A percentile compares a stretch with the other conserved stretches of the same genome.
Evolutionary conservation across 2,888 invertebrate genomes (phyloP).

Genomic region (Melitaea athalia): DNA sequence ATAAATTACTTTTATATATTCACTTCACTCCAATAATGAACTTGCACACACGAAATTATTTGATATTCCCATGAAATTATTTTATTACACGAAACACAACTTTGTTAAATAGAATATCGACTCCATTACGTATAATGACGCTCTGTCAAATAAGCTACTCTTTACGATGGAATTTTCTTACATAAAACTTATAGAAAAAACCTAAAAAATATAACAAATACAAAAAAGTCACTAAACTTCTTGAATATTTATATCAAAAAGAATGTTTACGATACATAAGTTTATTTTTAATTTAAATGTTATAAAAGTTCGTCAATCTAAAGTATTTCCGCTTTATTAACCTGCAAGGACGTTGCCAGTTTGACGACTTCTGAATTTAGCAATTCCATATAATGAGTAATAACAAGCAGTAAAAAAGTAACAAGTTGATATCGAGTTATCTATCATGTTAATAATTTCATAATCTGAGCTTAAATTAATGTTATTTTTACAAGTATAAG

Average conservation of each 20-base stretch:
- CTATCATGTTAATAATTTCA: constrained; percentile 2
- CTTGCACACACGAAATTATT: constrained; percentile 59
- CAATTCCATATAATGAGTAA: constrained; percentile 48
- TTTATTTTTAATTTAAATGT: constrained; percentile 15
- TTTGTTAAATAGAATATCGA: constrained; percentile 71
- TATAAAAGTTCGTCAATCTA: constrained; percentile 31
- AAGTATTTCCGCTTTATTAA: constrained; percentile 51
- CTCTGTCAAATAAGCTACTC: constrained; percentile 75
- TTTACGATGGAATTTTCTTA: constrained; percentile 62
- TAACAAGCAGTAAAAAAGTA: constrained; percentile 25
- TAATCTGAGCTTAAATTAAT: not conserved
- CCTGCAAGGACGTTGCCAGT: constrained; percentile 74
- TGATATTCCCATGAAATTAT: constrained; percentile 61
- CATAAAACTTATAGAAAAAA: not conserved
- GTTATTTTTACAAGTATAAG: not conserved
- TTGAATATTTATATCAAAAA: not conserved
- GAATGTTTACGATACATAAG: not conserved
- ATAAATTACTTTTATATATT: constrained; percentile 59
- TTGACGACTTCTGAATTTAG: constrained; percentile 79
- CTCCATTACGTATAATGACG: constrained; percentile 87
- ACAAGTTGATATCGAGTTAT: constrained; percentile 1
- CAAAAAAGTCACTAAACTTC: not conserved
- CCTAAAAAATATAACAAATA: not conserved
- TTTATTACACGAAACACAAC: constrained; percentile 61
- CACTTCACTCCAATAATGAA: constrained; percentile 66